These are phyloP conservation scores for Orchesellides sinensis DNA, from an alignment of 2,888 invertebrate species.

Conservation along the genomic window DNA sequence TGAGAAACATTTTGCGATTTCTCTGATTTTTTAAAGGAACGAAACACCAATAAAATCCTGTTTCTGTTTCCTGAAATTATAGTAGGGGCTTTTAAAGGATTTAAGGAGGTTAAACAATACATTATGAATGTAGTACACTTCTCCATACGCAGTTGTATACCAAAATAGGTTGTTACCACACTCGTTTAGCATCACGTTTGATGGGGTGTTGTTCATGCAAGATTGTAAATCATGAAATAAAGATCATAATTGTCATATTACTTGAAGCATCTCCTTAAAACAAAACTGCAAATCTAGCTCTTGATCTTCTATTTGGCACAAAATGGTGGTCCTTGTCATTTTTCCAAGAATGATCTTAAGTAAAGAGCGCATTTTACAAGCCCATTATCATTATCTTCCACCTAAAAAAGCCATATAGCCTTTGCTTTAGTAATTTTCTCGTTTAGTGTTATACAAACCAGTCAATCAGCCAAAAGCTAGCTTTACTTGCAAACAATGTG, in stretches of 20 bases:
- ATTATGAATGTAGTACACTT: background rate
- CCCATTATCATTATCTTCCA: constrained; percentile 17
- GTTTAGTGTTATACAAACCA: background rate
- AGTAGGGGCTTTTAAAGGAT: too few relatives aligned
- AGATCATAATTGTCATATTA: constrained; percentile 11
- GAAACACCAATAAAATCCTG: background rate
- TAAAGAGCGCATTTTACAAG: constrained; percentile 10
- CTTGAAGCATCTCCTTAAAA: background rate
- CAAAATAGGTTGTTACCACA: constrained; percentile 19
- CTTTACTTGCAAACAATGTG: background rate
- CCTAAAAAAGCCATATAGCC: background rate
- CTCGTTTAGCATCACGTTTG: constrained; percentile 17
- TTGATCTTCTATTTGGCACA: constrained; percentile 5
- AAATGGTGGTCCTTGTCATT: background rate
- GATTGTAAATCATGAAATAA: constrained; percentile 10
- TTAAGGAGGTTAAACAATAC: background rate
- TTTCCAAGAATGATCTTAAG: constrained; percentile 40
- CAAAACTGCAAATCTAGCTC: constrained; percentile 14
- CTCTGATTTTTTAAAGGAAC: background rate
- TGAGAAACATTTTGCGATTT: background rate
- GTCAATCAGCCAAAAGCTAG: constrained; percentile 12
- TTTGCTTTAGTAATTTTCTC: background rate
- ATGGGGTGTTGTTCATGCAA: constrained; percentile 18
- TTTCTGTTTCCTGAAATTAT: background rate
- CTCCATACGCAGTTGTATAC: too few relatives aligned